Evolutionary conservation across 2,888 invertebrate species (phyloP).

Genomic region (Drosophila birchii): DNA sequence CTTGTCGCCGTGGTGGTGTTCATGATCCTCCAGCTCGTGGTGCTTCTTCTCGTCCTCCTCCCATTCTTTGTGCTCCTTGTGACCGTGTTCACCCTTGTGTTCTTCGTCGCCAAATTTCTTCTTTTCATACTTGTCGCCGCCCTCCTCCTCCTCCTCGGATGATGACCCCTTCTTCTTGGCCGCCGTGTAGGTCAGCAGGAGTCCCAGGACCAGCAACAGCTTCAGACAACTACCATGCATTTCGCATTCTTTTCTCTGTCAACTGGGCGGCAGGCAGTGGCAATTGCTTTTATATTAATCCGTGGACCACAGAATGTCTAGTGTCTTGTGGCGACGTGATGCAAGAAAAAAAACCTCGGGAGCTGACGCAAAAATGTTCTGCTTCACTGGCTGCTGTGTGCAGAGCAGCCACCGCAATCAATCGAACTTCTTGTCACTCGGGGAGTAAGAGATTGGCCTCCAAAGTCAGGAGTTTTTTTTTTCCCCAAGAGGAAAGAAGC

Average conservation of each 20-base stretch:
- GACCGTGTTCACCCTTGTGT: constrained; percentile 92
- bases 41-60: constrained; percentile 92
- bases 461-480: not conserved
- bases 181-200: constrained; percentile 70
- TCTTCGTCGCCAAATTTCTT: constrained; percentile 86
- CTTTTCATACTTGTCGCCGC: constrained; percentile 79
- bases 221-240: constrained; percentile 69
- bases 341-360: constrained; percentile 48
- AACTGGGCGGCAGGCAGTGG: constrained; percentile 29
- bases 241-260: constrained; percentile 38
- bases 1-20: constrained; percentile 91
- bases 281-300: constrained; percentile 58
- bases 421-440: constrained; percentile 20
- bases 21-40: constrained; percentile 91
- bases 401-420: too few species aligned
- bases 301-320: constrained; percentile 61
- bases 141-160: constrained; percentile 83
- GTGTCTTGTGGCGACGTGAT: constrained; percentile 43
- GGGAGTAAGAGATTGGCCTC: constrained; percentile 50
- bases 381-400: constrained; percentile 59
- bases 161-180: constrained; percentile 81
- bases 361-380: constrained; percentile 48
- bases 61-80: constrained; percentile 91
- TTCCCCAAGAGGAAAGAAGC: not conserved
- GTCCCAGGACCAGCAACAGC: constrained; percentile 74